These are phyloP conservation scores for Onychomys torridus DNA, from an alignment of 2,797 vertebrate genomes.

Conservation along the genomic window DNA sequence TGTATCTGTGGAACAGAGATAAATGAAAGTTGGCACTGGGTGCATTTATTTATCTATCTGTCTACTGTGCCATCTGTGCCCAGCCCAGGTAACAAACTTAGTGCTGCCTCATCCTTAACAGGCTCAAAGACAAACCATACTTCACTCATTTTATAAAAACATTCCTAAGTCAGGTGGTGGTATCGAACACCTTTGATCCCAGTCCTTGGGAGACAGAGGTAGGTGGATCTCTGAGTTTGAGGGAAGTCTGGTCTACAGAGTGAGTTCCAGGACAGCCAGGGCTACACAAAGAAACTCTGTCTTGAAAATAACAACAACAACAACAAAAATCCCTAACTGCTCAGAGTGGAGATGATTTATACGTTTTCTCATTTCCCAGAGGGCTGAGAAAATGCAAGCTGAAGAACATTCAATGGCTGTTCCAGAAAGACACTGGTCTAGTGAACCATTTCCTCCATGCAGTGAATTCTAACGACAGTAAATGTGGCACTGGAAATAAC, in stretches of 20 bases:
- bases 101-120: neutral
- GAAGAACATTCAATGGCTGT: neutral
- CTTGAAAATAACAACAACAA: too few species aligned
- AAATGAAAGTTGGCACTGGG: neutral
- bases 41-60: neutral
- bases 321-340: neutral
- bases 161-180: neutral
- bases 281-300: too few species aligned
- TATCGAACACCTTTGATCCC: too few species aligned
- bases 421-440: neutral
- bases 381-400: neutral
- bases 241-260: too few species aligned
- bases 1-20: neutral
- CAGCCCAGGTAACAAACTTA: constrained; percentile 3
- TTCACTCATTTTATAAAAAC: constrained; percentile 37
- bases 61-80: neutral
- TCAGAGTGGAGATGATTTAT: neutral
- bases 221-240: too few species aligned
- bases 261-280: too few species aligned
- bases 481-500: neutral
- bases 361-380: constrained; percentile 42
- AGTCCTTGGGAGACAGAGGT: too few species aligned
- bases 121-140: constrained; percentile 27
- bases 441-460: neutral
- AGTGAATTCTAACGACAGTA: neutral